Evolutionary conservation across 2,888 invertebrate species (phyloP).

Genomic region (Sarcophaga subvicina): DNA sequence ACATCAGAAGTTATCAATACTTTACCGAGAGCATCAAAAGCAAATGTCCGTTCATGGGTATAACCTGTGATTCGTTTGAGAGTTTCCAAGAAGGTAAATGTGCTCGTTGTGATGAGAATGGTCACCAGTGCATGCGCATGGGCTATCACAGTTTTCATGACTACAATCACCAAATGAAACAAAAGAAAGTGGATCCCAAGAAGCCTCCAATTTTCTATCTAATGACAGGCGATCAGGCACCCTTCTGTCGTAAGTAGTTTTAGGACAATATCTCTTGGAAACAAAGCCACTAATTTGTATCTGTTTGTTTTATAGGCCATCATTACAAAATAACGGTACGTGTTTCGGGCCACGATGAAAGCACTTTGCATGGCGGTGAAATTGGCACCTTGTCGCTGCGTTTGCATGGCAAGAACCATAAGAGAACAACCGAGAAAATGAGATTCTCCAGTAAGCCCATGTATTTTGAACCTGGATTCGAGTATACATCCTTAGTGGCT

Average conservation of each 20-base stretch:
- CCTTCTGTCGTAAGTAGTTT: slow-evolving; percentile 88
- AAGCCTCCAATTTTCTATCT: slow-evolving; percentile 85
- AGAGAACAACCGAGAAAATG: slow-evolving; percentile 84
- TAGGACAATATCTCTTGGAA: background rate
- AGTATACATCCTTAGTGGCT: slow-evolving; percentile 86
- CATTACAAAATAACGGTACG: slow-evolving; percentile 90
- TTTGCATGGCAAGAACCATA: slow-evolving; percentile 85
- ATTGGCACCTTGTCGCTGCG: slow-evolving; percentile 88
- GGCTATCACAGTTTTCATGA: slow-evolving; percentile 85
- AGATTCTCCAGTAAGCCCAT: slow-evolving; percentile 83
- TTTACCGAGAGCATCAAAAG: slow-evolving; percentile 92
- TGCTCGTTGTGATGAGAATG: slow-evolving; percentile 86
- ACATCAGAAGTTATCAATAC: slow-evolving; percentile 91
- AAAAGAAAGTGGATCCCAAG: slow-evolving; percentile 82
- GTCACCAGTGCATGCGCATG: slow-evolving; percentile 87
- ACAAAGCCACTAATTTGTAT: background rate
- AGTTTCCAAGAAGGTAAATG: slow-evolving; percentile 88
- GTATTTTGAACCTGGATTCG: slow-evolving; percentile 86
- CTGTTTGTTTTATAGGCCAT: slow-evolving; percentile 84
- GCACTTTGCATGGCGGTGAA: slow-evolving; percentile 89
- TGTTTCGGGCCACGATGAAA: slow-evolving; percentile 88
- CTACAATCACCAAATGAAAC: slow-evolving; percentile 83
- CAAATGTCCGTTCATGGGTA: slow-evolving; percentile 89
- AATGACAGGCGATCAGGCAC: slow-evolving; percentile 86
- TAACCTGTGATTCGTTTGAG: slow-evolving; percentile 91